Percentiles rank a stretch among this genome's conserved stretches.
phyloP scores from a whole-genome alignment of 1,140 invertebrate species.

The Globodera ellingtonae region DNA sequence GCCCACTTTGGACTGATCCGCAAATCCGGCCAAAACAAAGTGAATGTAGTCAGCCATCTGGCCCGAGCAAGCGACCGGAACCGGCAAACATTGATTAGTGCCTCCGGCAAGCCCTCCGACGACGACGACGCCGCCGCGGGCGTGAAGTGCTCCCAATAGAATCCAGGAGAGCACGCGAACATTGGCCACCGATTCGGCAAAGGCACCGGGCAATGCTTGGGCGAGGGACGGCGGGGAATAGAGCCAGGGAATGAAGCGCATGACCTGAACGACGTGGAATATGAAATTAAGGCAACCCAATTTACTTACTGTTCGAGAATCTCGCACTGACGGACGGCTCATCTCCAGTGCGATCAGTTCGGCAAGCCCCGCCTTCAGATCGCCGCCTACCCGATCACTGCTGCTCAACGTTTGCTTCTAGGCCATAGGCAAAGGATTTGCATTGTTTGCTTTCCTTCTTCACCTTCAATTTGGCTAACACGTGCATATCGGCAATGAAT shows the following conservation, averaged over 20 bases:
- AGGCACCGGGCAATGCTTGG: slow-evolving; percentile 80
- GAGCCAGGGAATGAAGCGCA: slow-evolving; percentile 64
- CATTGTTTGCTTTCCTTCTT: slow-evolving; percentile 25
- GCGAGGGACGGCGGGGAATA: slow-evolving; percentile 61
- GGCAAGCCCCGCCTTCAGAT: slow-evolving; percentile 77
- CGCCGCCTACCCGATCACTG: slow-evolving; percentile 67
- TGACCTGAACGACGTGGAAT: slow-evolving; percentile 10
- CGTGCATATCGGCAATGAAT: slow-evolving; percentile 92
- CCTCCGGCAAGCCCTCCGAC: slow-evolving; percentile 38
- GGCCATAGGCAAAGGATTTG: not conserved
- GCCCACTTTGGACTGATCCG: slow-evolving; percentile 83
- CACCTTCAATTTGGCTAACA: slow-evolving; percentile 93
- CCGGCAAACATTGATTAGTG: slow-evolving; percentile 75
- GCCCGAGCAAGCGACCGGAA: slow-evolving; percentile 86
- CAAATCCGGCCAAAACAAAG: slow-evolving; percentile 87
- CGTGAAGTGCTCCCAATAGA: slow-evolving; percentile 86
- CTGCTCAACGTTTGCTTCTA: slow-evolving; percentile 76
- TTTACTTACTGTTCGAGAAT: slow-evolving; percentile 54
- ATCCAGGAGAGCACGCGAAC: slow-evolving; percentile 93
- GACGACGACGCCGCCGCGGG: slow-evolving; percentile 70
- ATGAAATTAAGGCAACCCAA: not conserved
- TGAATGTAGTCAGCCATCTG: slow-evolving; percentile 96
- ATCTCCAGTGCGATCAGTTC: slow-evolving; percentile 59
- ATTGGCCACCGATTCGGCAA: slow-evolving; percentile 90
- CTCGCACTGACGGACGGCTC: slow-evolving; percentile 55